Evolutionary conservation across 2,797 vertebrate genomes (phyloP).

Genomic region (Acanthornis magna): DNA sequence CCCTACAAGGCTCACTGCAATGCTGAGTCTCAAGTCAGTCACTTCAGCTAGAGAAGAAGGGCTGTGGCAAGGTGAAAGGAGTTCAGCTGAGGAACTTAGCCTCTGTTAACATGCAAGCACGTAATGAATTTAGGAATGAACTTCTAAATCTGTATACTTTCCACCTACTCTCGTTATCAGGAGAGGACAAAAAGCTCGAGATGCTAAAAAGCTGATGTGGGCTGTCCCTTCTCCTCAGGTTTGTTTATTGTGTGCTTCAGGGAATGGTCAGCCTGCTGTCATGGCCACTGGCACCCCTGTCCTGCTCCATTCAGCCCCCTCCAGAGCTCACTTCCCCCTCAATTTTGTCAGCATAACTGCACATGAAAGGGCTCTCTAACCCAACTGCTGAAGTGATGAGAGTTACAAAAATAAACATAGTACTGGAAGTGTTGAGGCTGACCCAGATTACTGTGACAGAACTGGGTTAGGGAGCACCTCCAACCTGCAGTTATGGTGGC

Average conservation of each 20-base stretch:
- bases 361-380: conserved; percentile 36
- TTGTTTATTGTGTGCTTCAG: neutral
- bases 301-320: neutral
- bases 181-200: neutral
- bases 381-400: conserved; percentile 46
- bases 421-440: conserved; percentile 43
- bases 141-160: neutral
- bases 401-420: conserved; percentile 58
- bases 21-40: neutral
- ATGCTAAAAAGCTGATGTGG: neutral
- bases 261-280: neutral
- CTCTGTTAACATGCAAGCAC: neutral
- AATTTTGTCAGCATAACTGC: conserved; percentile 50
- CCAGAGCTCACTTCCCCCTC: neutral
- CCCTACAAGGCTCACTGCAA: neutral
- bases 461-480: conserved; percentile 65
- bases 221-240: neutral
- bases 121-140: neutral
- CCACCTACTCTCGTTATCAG: neutral
- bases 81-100: neutral
- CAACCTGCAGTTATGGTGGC: conserved; percentile 27
- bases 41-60: neutral
- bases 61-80: neutral
- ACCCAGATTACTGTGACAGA: conserved; percentile 66
- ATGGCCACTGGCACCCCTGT: neutral